phyloP scores from a whole-genome alignment of 2,888 invertebrate genomes.

The Tridacna gigas region DNA sequence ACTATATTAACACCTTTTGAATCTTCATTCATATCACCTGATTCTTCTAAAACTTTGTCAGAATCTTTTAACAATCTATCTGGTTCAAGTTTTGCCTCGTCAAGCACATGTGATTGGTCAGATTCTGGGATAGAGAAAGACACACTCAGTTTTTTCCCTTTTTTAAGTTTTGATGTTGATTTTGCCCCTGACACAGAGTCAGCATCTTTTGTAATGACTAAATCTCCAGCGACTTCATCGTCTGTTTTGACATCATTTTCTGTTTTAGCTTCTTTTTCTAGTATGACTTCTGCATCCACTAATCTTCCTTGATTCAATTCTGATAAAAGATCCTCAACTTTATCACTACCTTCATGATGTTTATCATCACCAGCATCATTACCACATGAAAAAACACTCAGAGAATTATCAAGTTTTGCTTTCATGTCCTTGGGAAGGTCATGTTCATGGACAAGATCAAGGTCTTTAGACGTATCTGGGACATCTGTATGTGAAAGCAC shows the following conservation, averaged over 20 bases:
- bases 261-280: slow-evolving; percentile 20
- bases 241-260: slow-evolving; percentile 19
- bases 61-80: neutral
- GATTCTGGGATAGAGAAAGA: slow-evolving; percentile 55
- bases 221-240: slow-evolving; percentile 7
- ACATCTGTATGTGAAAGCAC: slow-evolving; percentile 8
- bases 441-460: neutral
- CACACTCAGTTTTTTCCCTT: slow-evolving; percentile 47
- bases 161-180: slow-evolving; percentile 29
- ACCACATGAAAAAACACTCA: slow-evolving; percentile 72
- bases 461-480: slow-evolving; percentile 1
- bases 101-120: slow-evolving; percentile 13
- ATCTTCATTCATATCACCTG: slow-evolving; percentile 21
- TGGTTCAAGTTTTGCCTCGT: neutral
- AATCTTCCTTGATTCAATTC: slow-evolving; percentile 13
- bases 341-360: slow-evolving; percentile 5
- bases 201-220: neutral
- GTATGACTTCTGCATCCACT: slow-evolving; percentile 10
- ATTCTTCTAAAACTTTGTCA: slow-evolving; percentile 17
- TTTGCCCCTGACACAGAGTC: slow-evolving; percentile 19
- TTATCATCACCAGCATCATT: slow-evolving; percentile 29
- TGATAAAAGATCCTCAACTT: slow-evolving; percentile 10
- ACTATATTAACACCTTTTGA: neutral
- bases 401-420: slow-evolving; percentile 50
- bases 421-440: slow-evolving; percentile 35